phyloP scores from a whole-genome alignment of 2,888 invertebrate genomes.

The Volucella inflata region DNA sequence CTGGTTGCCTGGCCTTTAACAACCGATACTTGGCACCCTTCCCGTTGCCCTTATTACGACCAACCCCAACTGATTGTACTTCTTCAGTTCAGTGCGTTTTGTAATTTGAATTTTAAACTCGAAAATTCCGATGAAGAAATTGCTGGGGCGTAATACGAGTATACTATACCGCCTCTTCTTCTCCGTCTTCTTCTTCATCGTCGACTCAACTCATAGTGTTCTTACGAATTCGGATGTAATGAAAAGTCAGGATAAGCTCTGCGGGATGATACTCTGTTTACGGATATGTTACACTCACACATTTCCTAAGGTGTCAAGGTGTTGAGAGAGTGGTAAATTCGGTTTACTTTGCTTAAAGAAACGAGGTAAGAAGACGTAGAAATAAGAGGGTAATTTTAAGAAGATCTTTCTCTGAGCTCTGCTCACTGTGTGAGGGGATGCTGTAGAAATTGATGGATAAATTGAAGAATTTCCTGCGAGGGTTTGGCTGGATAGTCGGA shows the following conservation, averaged over 20 bases:
- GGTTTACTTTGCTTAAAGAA: conserved; percentile 47
- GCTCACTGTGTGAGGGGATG: background rate
- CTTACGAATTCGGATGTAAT: conserved; percentile 44
- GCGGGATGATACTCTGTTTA: conserved; percentile 48
- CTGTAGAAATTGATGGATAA: conserved; percentile 58
- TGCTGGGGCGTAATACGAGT: conserved; percentile 28
- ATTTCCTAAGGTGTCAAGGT: conserved; percentile 62
- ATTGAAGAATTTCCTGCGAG: conserved; percentile 45
- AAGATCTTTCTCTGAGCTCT: background rate
- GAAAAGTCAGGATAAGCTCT: conserved; percentile 45
- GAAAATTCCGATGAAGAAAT: conserved; percentile 61
- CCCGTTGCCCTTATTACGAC: background rate
- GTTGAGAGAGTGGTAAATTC: conserved; percentile 61
- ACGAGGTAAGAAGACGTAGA: conserved; percentile 37
- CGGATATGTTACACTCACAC: conserved; percentile 52
- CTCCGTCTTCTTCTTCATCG: background rate
- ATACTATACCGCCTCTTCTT: too few species aligned
- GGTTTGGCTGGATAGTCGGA: background rate
- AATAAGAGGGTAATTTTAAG: conserved; percentile 64
- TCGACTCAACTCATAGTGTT: background rate
- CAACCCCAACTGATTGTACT: background rate
- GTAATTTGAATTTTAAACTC: conserved; percentile 74
- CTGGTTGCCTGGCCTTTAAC: too few species aligned
- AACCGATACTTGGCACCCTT: too few species aligned
- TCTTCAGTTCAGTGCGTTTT: conserved; percentile 65